Base-by-base conservation (phyloP, 2,888 invertebrate genomes). In the Drosophila peninsularis region DNA sequence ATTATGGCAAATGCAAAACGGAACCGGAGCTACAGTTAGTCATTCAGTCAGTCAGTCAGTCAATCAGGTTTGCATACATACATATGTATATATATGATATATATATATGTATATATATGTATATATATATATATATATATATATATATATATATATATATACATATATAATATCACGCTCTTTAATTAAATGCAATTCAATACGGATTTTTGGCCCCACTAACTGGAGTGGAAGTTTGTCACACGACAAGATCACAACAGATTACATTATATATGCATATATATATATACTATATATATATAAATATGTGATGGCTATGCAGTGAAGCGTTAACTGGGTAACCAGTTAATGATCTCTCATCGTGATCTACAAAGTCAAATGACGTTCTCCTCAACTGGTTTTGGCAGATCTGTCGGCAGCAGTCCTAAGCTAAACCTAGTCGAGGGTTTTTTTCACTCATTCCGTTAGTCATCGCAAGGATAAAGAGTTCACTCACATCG, bases 1-100 rank as follows among this genome's bases (percentile, higher is more conserved):
- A 73, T 64, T 47, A 77, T 68, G 50, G 52, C 52, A 71, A 47
- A 49, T 41, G 50, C 58, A 27, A 53, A 75, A 64, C 78, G 64
- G 70, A 75, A 74, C 70, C 60, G 68, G 49, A 76, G 62, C 45
- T 34, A 37, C 36, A 34, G 34, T 42, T 32, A 34, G 5, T 34
- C 54, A 54, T 3, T 49, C 37, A 36, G 17, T 27, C 39, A 55
- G 19, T 36, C 27, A 42, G 24, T 27, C 37, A 32, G 32, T 17
- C 5, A 24, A 17, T 39, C n/a, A 14, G 45, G 61, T 47, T 58
- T 52, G 62, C 5, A 41, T 55, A 54, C 34, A 64, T 36, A 27
- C 17, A 37, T 30, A 32, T n/a, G 9, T n/a, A 9, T 17, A 21
- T 3, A 32, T 24, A 13, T 10, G n/a, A 14, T 27, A 34, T 47